Evolutionary conservation across 2,888 invertebrate species (phyloP), one percentile per base, ranked within the genome.

Genomic region (Esperia sulphurella): DNA sequence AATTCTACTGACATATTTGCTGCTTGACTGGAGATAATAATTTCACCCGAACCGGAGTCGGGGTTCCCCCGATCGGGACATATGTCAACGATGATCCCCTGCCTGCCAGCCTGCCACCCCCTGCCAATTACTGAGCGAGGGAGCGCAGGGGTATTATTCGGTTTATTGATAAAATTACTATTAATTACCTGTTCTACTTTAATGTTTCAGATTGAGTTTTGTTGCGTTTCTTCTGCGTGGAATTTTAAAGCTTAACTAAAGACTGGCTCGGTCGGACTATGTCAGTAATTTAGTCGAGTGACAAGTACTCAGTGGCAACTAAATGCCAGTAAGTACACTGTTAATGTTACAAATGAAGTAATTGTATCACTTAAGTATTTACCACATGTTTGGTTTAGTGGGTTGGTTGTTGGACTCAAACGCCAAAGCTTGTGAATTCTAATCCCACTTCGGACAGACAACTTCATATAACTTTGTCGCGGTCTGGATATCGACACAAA

Each of bases 1-100:
- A 67, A 63, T 64, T 63, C 62, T 64, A 63, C 61, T 60, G 60
- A 46, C 60, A 65, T 61, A 65, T 61, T 68, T 73, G 71, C 65
- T 66, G 58, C 68, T 60, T 79, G 77, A 83, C 82, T 78, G 65
- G 61, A 73, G 75, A 79, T 82, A 83, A 82, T 83, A 73, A 79
- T 59, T 21, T 21, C 21, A 21, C 21, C 5, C 21, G 21, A 21
- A 21, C 3, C 14, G 1, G 40, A n/a, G n/a, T n/a, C n/a, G n/a
- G 56, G 64, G 62, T 63, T 65, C 21, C 21, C 21, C 21, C 21
- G 35, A n/a, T 64, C 56, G 58, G 62, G 65, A 67, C 83, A 83
- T 83, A 83, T 83, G 84, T 75, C 76, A 63, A 58, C 59, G 67
- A 68, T 79, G 65, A 68, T 61, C 59, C 64, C 60, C 54, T n/a